phyloP scores from a whole-genome alignment of 1,140 invertebrate species.

The Teleopsis dalmanni region DNA sequence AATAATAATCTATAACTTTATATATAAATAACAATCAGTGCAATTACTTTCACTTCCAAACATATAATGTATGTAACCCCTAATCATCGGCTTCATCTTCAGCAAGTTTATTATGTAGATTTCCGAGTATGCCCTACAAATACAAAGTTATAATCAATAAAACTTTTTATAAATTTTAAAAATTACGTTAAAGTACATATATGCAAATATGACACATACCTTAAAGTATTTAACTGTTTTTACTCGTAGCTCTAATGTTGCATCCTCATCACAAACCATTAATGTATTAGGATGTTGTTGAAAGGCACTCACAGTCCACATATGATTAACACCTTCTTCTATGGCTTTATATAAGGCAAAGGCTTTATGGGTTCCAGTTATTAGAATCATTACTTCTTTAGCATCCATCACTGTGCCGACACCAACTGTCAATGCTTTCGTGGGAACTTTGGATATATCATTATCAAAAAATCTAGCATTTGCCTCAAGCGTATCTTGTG shows the following conservation, averaged over 20 bases:
- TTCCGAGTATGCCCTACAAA: background rate
- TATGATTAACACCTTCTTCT: conserved; percentile 91
- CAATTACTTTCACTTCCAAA: too few species aligned
- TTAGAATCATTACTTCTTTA: conserved; percentile 94
- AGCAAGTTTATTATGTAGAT: conserved; percentile 5
- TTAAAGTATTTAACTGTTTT: conserved; percentile 99
- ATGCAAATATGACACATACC: conserved; percentile 49
- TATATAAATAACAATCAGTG: too few species aligned
- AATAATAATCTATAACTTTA: too few species aligned
- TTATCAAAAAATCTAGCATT: conserved; percentile 97
- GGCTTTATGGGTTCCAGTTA: conserved; percentile 95
- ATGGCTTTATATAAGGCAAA: conserved; percentile 94
- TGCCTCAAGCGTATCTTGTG: conserved; percentile 91
- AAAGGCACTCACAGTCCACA: conserved; percentile 99
- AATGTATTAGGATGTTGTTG: conserved; percentile 88
- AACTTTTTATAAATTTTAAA: background rate
- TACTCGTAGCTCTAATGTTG: conserved; percentile 91
- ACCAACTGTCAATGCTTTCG: conserved; percentile 92
- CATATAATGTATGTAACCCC: too few species aligned
- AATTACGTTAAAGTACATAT: background rate
- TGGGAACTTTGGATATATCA: conserved; percentile 86
- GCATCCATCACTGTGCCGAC: conserved; percentile 99
- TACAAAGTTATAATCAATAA: background rate
- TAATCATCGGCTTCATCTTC: conserved; percentile 1
- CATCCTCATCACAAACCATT: conserved; percentile 97